Percentiles rank a stretch among this genome's conserved stretches.
phyloP scores from a whole-genome alignment of 2,888 invertebrate species.

The Trachelus troglodyta region DNA sequence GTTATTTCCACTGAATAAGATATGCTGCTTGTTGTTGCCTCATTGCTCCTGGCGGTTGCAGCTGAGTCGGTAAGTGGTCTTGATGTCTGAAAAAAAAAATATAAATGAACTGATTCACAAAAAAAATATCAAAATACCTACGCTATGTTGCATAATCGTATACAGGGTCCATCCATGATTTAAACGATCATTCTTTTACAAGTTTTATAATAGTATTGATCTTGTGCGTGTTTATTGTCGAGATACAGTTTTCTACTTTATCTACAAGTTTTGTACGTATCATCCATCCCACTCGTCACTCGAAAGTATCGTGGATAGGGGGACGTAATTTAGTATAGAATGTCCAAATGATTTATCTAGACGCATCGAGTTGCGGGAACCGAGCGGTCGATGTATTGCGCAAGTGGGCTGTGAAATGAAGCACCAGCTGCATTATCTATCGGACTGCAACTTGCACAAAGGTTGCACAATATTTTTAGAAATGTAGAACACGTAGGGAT shows the following conservation, averaged over 20 bases:
- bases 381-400: background rate
- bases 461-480: slow-evolving; percentile 45
- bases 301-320: no score
- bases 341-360: background rate
- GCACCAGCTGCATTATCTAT: background rate
- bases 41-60: background rate
- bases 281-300: background rate
- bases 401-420: background rate
- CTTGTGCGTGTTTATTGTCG: background rate
- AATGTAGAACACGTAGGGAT: slow-evolving; percentile 44
- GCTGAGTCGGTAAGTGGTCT: background rate
- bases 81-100: background rate
- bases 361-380: background rate
- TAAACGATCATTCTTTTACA: background rate
- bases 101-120: background rate
- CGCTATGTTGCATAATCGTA: background rate
- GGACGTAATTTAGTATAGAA: background rate
- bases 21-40: background rate
- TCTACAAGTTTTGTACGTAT: background rate
- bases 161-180: background rate
- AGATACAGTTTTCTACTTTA: background rate
- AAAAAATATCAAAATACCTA: background rate
- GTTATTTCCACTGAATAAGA: background rate
- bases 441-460: background rate
- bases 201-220: background rate